These are phyloP conservation scores for Alsophila aescularia DNA, from an alignment of 2,888 invertebrate species.

Conservation along the genomic window DNA sequence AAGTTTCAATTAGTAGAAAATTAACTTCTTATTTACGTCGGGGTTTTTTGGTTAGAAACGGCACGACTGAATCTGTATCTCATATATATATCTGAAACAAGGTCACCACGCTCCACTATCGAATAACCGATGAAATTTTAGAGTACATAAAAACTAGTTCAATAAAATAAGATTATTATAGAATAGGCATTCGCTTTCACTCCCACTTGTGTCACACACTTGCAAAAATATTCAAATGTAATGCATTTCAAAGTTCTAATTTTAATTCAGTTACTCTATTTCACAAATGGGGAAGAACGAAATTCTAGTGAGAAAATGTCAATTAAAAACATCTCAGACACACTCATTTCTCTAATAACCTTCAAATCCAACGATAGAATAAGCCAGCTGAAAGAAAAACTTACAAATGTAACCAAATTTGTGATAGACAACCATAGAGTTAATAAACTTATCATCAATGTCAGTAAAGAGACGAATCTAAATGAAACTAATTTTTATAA, in stretches of 20 bases:
- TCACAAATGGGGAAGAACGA: conserved; percentile 18
- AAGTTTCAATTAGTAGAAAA: too few relatives aligned
- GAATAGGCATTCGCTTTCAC: background rate
- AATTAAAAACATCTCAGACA: conserved; percentile 25
- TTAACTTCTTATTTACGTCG: too few relatives aligned
- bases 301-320: conserved; percentile 20
- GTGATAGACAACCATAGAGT: conserved; percentile 56
- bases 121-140: conserved; percentile 31
- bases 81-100: too few relatives aligned
- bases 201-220: background rate
- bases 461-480: conserved; percentile 51
- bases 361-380: conserved; percentile 43
- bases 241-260: conserved; percentile 25
- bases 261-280: conserved; percentile 12
- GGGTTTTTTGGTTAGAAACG: too few relatives aligned
- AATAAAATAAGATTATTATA: conserved; percentile 21
- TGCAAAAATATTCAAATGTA: conserved; percentile 17
- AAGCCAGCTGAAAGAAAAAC: conserved; percentile 59
- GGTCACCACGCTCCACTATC: conserved; percentile 12
- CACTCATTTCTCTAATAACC: conserved; percentile 20
- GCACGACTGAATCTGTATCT: too few relatives aligned
- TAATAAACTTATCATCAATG: conserved; percentile 50
- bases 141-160: conserved; percentile 33
- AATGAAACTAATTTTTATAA: conserved; percentile 67
- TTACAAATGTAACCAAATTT: conserved; percentile 57